phyloP scores from a whole-genome alignment of 2,888 invertebrate genomes.

The Drosophila yooni region DNA sequence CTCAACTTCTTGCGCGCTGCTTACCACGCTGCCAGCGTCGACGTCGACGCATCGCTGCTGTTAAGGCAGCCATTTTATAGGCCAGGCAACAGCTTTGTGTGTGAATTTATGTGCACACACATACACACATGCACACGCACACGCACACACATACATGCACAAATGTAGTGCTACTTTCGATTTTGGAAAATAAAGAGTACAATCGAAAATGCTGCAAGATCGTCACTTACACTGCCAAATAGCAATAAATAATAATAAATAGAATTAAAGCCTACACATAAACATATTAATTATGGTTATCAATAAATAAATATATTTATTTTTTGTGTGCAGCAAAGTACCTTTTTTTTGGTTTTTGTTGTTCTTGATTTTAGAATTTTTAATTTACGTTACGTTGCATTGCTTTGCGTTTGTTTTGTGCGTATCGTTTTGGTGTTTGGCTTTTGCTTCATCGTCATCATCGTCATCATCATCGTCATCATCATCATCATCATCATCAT shows the following conservation, averaged over 20 bases:
- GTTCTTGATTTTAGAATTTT: slow-evolving; percentile 8
- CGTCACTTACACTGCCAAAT: background rate
- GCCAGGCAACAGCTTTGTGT: slow-evolving; percentile 77
- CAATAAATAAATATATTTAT: background rate
- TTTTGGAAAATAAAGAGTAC: slow-evolving; percentile 36
- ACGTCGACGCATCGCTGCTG: slow-evolving; percentile 42
- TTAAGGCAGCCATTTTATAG: slow-evolving; percentile 73
- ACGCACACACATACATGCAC: slow-evolving; percentile 3
- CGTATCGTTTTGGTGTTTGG: slow-evolving; percentile 41
- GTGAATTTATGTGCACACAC: slow-evolving; percentile 51
- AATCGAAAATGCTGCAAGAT: slow-evolving; percentile 18
- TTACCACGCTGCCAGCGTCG: slow-evolving; percentile 75
- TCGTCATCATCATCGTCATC: background rate
- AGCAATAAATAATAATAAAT: background rate
- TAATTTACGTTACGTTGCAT: slow-evolving; percentile 26
- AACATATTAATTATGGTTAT: background rate
- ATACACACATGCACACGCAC: slow-evolving; percentile 21
- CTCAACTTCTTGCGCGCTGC: slow-evolving; percentile 79
- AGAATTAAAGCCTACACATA: background rate
- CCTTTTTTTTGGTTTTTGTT: slow-evolving; percentile 4
- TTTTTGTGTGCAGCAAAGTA: background rate
- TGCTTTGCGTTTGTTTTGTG: slow-evolving; percentile 35
- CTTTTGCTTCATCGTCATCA: slow-evolving; percentile 15
- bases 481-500: slow-evolving; percentile 11
- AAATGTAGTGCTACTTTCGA: slow-evolving; percentile 16